These are phyloP conservation scores for Acromyrmex heyeri DNA, from an alignment of 1,140 invertebrate genomes.

Conservation along the genomic window DNA sequence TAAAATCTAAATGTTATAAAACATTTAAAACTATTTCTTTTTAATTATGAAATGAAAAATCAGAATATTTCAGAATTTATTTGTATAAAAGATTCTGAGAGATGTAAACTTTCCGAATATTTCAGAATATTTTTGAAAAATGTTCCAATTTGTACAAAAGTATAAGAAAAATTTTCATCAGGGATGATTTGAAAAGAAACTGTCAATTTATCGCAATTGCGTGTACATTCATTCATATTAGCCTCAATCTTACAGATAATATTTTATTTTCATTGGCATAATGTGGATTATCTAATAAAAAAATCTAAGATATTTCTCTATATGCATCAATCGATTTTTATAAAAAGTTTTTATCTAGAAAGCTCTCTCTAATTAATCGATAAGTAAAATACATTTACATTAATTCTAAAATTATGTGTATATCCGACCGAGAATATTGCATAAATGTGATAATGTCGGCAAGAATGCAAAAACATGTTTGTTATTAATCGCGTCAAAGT, in stretches of 20 bases:
- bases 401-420: conserved; percentile 15
- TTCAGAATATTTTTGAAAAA: no score
- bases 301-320: not conserved
- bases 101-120: no score
- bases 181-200: not conserved
- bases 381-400: conserved; percentile 5
- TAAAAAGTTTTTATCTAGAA: not conserved
- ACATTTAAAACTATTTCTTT: no score
- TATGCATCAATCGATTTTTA: not conserved
- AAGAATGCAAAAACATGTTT: not conserved
- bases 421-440: conserved; percentile 20
- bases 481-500: not conserved
- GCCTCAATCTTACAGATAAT: not conserved
- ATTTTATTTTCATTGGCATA: not conserved
- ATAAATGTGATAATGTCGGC: conserved; percentile 18
- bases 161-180: no score
- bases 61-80: no score
- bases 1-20: no score
- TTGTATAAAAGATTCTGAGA: no score
- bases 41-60: no score
- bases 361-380: not conserved
- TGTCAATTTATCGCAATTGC: not conserved
- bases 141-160: no score
- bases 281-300: not conserved
- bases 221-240: not conserved